These are phyloP conservation scores for Coremacera marginata DNA, from an alignment of 2,888 invertebrate genomes.

Conservation along the genomic window DNA sequence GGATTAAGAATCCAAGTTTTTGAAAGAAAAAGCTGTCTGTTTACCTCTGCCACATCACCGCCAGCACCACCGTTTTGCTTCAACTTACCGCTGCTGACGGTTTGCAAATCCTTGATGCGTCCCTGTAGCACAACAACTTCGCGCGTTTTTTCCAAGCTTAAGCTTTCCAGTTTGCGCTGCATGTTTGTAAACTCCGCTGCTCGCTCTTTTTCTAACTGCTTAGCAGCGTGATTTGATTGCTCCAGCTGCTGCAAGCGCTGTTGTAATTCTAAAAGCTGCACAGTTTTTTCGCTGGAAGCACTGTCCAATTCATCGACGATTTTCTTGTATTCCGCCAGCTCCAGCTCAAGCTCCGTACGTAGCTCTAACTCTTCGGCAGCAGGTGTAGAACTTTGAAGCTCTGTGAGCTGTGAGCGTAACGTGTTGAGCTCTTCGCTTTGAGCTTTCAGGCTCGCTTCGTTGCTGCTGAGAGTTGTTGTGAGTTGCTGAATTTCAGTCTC, in stretches of 20 bases:
- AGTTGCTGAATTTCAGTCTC: slow-evolving; percentile 43
- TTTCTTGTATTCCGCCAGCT: slow-evolving; percentile 57
- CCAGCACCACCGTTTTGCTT: slow-evolving; percentile 45
- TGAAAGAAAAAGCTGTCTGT: neutral
- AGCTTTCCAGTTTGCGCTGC: slow-evolving; percentile 51
- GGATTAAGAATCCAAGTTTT: neutral
- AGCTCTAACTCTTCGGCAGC: slow-evolving; percentile 34
- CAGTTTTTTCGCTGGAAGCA: slow-evolving; percentile 48
- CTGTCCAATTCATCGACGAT: slow-evolving; percentile 61
- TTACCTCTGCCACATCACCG: neutral
- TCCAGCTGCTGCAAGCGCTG: slow-evolving; percentile 51
- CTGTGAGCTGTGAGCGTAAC: neutral
- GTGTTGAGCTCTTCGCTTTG: slow-evolving; percentile 36
- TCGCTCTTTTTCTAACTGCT: slow-evolving; percentile 49
- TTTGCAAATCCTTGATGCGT: slow-evolving; percentile 50
- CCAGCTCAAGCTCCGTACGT: slow-evolving; percentile 51
- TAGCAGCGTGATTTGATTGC: slow-evolving; percentile 43
- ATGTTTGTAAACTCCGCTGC: slow-evolving; percentile 50
- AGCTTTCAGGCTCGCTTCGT: neutral
- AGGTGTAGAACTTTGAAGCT: neutral
- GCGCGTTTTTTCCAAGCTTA: slow-evolving; percentile 56
- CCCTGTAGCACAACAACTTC: slow-evolving; percentile 55
- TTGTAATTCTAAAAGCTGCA: slow-evolving; percentile 47
- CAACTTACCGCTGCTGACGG: slow-evolving; percentile 34
- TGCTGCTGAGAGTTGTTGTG: neutral